These are phyloP conservation scores for Bujurquina vittata DNA, from an alignment of 2,113 vertebrate species.

Conservation along the genomic window DNA sequence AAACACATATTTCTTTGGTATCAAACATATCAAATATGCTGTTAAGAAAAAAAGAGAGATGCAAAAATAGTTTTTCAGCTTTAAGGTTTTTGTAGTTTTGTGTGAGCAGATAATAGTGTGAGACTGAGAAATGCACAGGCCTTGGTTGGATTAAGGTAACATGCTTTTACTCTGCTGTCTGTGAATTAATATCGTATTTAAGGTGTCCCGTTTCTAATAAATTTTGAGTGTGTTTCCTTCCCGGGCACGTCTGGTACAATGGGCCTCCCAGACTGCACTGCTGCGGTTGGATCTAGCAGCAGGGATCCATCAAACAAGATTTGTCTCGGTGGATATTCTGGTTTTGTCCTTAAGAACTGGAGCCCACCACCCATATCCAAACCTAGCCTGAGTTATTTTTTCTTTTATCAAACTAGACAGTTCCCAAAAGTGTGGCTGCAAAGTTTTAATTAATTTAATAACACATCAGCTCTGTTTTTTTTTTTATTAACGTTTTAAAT, in stretches of 20 bases:
- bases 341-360: constrained; percentile 74
- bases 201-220: constrained; percentile 55
- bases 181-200: constrained; percentile 63
- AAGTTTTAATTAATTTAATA: constrained; percentile 20
- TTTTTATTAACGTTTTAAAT: neutral
- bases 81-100: constrained; percentile 4
- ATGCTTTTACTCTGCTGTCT: constrained; percentile 40
- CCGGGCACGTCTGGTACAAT: constrained; percentile 47
- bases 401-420: constrained; percentile 17
- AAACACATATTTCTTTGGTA: neutral
- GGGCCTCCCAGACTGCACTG: constrained; percentile 62
- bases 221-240: constrained; percentile 64
- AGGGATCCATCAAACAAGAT: constrained; percentile 75
- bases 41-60: neutral
- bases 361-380: constrained; percentile 61
- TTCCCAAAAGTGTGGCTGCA: neutral
- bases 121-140: neutral
- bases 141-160: constrained; percentile 51
- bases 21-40: neutral
- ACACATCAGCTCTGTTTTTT: neutral
- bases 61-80: neutral
- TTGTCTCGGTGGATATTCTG: constrained; percentile 75
- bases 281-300: constrained; percentile 58
- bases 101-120: neutral
- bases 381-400: constrained; percentile 38